phyloP scores from a whole-genome alignment of 2,888 invertebrate species.

The Cyrtodaria siliqua region DNA sequence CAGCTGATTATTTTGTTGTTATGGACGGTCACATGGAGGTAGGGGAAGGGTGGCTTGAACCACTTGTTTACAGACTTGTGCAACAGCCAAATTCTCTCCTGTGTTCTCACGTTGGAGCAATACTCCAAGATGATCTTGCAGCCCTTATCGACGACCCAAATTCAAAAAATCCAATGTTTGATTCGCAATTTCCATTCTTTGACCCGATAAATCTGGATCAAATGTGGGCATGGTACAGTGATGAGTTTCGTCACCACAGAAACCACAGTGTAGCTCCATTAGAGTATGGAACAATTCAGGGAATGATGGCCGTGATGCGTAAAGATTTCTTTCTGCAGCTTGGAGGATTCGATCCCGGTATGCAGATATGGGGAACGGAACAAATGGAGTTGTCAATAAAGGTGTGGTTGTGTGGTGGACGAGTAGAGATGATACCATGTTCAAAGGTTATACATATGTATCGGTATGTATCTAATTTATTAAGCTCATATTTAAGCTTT shows the following conservation, averaged over 20 bases:
- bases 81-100: slow-evolving; percentile 53
- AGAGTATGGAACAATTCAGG: slow-evolving; percentile 46
- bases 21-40: slow-evolving; percentile 60
- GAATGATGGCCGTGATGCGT: slow-evolving; percentile 52
- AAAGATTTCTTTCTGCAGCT: slow-evolving; percentile 56
- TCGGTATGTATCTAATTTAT: no score
- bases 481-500: no score
- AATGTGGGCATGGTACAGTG: slow-evolving; percentile 38
- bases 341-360: slow-evolving; percentile 63
- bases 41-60: slow-evolving; percentile 43
- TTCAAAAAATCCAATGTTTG: slow-evolving; percentile 28
- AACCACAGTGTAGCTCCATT: slow-evolving; percentile 46
- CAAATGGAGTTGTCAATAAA: slow-evolving; percentile 59
- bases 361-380: slow-evolving; percentile 64
- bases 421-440: slow-evolving; percentile 63
- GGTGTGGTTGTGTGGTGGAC: slow-evolving; percentile 65
- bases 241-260: slow-evolving; percentile 21
- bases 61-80: slow-evolving; percentile 36
- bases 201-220: slow-evolving; percentile 43
- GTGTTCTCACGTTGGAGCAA: slow-evolving; percentile 55
- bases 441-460: slow-evolving; percentile 64
- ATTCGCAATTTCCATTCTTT: slow-evolving; percentile 29
- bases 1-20: slow-evolving; percentile 39
- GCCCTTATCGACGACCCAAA: slow-evolving; percentile 10
- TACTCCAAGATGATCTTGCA: slow-evolving; percentile 37